Percentiles rank a stretch among this genome's conserved stretches.
Evolutionary conservation across 2,797 vertebrate genomes (phyloP).

Genomic region (Hoplostethus mediterraneus): DNA sequence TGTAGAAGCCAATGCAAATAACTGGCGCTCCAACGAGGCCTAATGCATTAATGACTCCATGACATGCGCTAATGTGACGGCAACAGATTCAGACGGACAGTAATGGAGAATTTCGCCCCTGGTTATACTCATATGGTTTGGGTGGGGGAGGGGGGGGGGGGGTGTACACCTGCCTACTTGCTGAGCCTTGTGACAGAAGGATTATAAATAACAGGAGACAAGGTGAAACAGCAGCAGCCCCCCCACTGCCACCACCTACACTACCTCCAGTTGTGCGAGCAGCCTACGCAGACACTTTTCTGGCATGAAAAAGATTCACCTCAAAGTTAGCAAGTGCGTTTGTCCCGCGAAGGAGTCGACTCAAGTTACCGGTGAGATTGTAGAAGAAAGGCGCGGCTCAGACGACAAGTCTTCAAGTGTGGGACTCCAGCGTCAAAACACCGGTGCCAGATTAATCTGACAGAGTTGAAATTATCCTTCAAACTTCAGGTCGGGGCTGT

Average conservation of each 20-base stretch:
- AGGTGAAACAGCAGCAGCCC: slow-evolving; percentile 89
- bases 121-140: slow-evolving; percentile 81
- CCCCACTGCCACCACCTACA: slow-evolving; percentile 54
- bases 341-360: slow-evolving; percentile 51
- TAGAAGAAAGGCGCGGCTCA: slow-evolving; percentile 19
- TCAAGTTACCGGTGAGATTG: slow-evolving; percentile 55
- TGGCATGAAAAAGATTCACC: slow-evolving; percentile 64
- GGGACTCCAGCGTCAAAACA: slow-evolving; percentile 12
- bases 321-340: slow-evolving; percentile 55
- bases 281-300: slow-evolving; percentile 59
- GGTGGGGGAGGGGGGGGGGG: slow-evolving; percentile 15
- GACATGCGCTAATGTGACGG: slow-evolving; percentile 86
- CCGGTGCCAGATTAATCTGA: slow-evolving; percentile 34
- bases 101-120: slow-evolving; percentile 96
- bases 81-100: slow-evolving; percentile 91
- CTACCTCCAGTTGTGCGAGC: slow-evolving; percentile 66
- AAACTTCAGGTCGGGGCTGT: slow-evolving; percentile 31
- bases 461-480: slow-evolving; percentile 52
- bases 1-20: slow-evolving; percentile 82
- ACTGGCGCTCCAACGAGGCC: slow-evolving; percentile 80
- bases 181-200: slow-evolving; percentile 85
- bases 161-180: slow-evolving; percentile 83
- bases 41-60: slow-evolving; percentile 93
- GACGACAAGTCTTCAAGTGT: background rate
- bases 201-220: slow-evolving; percentile 91